These are phyloP conservation scores for Drosophila cognata DNA, from an alignment of 2,888 invertebrate species.

Conservation along the genomic window DNA sequence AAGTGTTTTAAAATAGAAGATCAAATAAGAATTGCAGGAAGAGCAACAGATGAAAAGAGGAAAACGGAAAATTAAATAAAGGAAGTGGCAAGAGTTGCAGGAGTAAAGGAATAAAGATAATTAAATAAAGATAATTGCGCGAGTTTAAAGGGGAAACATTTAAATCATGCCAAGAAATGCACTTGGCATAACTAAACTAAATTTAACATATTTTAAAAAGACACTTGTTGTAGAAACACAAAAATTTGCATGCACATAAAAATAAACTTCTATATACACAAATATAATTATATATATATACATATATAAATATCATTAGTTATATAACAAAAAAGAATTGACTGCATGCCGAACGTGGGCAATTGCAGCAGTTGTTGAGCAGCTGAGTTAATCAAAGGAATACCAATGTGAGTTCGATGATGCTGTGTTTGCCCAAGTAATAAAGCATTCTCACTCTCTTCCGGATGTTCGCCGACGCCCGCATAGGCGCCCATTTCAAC, in stretches of 20 bases:
- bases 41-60: slow-evolving; percentile 20
- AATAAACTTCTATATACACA: slow-evolving; percentile 24
- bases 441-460: slow-evolving; percentile 86
- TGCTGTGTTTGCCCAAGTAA: slow-evolving; percentile 85
- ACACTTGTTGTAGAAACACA: slow-evolving; percentile 17
- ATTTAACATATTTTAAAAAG: neutral
- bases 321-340: slow-evolving; percentile 72
- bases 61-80: slow-evolving; percentile 10
- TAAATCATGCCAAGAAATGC: slow-evolving; percentile 19
- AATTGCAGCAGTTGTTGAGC: slow-evolving; percentile 42
- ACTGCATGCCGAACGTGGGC: slow-evolving; percentile 44
- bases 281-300: slow-evolving; percentile 32
- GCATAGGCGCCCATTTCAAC: slow-evolving; percentile 82
- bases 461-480: slow-evolving; percentile 83
- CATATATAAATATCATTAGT: slow-evolving; percentile 52
- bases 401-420: slow-evolving; percentile 85
- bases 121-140: slow-evolving; percentile 29
- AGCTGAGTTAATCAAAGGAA: slow-evolving; percentile 84
- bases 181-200: neutral
- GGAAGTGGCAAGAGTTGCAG: slow-evolving; percentile 21
- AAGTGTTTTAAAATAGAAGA: neutral
- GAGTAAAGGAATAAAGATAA: slow-evolving; percentile 14
- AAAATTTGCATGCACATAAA: slow-evolving; percentile 48
- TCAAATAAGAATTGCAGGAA: slow-evolving; percentile 23
- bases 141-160: slow-evolving; percentile 32